Base-by-base conservation (phyloP, 2,888 invertebrate species). In the Hesperia comma region DNA sequence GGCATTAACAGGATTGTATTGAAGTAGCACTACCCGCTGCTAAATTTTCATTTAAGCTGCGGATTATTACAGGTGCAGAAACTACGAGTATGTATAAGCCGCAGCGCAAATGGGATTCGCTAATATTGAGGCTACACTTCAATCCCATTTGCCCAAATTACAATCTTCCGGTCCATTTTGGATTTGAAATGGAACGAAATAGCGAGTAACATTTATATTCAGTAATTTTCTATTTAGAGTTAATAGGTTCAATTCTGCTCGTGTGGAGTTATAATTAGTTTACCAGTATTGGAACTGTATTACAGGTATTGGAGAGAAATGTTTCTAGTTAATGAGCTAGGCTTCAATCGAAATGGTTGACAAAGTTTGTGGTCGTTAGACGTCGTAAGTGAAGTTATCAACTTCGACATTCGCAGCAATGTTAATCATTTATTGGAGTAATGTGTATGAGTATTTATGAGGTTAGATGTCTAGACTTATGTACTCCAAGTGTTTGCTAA, bases 101-200 rank as follows among this genome's bases (percentile, higher is more conserved):
- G 14, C 43, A 37, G 12, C 33, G 53, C 26, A 60, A 64, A 54
- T 60, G 53, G 58, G 60, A 58, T 60, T 66, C 55, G 60, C 60
- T 55, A 60, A 66, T 55, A 66, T 66, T 46, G 66, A 54, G 66
- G 66, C 19, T 41, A 19, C 15, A 54, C 7, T 54, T 58, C 54
- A 43, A 60, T 66, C 60, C 64, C 54, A 66, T 66, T 66, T 60
- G 60, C 51, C 60, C 60, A 66, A 66, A 66, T 66, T 66, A 66
- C 60, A 66, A 49, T 58, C 43, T 60, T 60, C 58, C 66, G 60
- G 58, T 66, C 53, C 60, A 66, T 66, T 66, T 66, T 60, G 57
- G 32, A 43, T 33, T 21, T 55, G 33, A 54, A 66, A 54, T 55
- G 60, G 17, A 60, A 60, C 43, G 64, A 60, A 54, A 43, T 60